A percentile compares a stretch with the other conserved stretches of the same genome.
phyloP scores from a whole-genome alignment of 2,888 invertebrate species.

The Thalpophila matura region DNA sequence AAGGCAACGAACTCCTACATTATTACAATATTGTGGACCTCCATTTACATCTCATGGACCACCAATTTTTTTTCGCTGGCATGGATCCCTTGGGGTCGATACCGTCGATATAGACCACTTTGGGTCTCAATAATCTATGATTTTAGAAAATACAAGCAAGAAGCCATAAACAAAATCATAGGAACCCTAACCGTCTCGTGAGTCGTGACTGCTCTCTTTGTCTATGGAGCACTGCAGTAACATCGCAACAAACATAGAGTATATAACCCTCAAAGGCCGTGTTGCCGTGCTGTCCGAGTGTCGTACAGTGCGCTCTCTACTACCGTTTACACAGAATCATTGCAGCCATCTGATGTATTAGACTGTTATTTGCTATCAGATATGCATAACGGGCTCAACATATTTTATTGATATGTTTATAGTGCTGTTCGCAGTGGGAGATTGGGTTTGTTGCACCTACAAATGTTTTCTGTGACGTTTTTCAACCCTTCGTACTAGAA shows the following conservation, averaged over 20 bases:
- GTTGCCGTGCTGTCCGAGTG: not conserved
- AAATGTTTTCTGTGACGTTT: conserved; percentile 16
- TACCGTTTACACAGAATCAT: conserved; percentile 34
- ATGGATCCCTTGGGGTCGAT: no score
- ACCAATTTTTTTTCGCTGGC: no score
- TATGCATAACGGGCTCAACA: conserved; percentile 39
- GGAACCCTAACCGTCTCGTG: not conserved
- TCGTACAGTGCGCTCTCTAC: conserved; percentile 23
- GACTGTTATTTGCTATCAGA: conserved; percentile 54
- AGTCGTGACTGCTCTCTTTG: not conserved
- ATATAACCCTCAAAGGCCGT: no score
- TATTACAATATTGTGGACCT: no score
- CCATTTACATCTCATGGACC: no score
- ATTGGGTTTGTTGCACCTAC: conserved; percentile 2
- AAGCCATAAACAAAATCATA: not conserved
- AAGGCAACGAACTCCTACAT: no score
- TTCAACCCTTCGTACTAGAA: conserved; percentile 20
- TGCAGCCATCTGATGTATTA: conserved; percentile 43
- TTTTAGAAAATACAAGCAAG: not conserved
- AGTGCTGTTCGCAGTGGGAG: conserved; percentile 4
- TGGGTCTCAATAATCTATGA: no score
- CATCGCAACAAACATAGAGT: no score
- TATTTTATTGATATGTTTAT: conserved; percentile 39
- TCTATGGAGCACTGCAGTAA: not conserved
- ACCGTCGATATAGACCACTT: no score